Percentiles rank a stretch among this genome's conserved stretches.
Conservation (phyloP, 1,140 invertebrate genomes). For the Solen grandis region DNA sequence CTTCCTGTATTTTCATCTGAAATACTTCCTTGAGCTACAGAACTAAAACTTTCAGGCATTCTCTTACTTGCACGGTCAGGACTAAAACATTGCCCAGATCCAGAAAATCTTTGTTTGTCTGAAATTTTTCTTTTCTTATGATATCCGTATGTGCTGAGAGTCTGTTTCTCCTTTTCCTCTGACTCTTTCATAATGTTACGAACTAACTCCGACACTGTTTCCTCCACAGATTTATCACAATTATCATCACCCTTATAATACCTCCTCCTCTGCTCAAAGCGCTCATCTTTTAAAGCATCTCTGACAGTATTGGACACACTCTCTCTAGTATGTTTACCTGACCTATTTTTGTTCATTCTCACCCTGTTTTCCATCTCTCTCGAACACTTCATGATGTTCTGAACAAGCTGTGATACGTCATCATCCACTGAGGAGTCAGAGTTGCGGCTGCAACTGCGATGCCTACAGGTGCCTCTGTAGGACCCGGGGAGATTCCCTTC, state of each 20-base stretch:
- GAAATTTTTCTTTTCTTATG: too few species aligned
- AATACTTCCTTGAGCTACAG: too few species aligned
- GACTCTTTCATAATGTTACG: slow-evolving; percentile 33
- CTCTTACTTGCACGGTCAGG: too few species aligned
- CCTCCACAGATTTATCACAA: slow-evolving; percentile 21
- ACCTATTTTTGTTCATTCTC: neutral
- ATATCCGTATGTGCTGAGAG: too few species aligned
- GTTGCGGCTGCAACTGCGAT: neutral
- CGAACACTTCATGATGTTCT: neutral
- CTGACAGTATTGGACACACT: neutral
- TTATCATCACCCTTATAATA: neutral
- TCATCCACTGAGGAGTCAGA: neutral
- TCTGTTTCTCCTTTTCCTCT: slow-evolving; percentile 20
- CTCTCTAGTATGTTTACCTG: neutral
- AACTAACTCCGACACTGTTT: slow-evolving; percentile 31
- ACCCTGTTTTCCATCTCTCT: neutral
- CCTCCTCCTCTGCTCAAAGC: neutral
- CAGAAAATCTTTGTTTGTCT: too few species aligned
- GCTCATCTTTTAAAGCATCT: neutral
- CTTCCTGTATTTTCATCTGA: too few species aligned
- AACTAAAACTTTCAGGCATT: too few species aligned
- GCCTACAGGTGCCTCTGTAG: too few species aligned
- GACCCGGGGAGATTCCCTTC: too few species aligned
- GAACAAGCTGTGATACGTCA: neutral
- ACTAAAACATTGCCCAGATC: too few species aligned